phyloP scores from a whole-genome alignment of 2,797 vertebrate species.

The Semaprochilodus insignis region DNA sequence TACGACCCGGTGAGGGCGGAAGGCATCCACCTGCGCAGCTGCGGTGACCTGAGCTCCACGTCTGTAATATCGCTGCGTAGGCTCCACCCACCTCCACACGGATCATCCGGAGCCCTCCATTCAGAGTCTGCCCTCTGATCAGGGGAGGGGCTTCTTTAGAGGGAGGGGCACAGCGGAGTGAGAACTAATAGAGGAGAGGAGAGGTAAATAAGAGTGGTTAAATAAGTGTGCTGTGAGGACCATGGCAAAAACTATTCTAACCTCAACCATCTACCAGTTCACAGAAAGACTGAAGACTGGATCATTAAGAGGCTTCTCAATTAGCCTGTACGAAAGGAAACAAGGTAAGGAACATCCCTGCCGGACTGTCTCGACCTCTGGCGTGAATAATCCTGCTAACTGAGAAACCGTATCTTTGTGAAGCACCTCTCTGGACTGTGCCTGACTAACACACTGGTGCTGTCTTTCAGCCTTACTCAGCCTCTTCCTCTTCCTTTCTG shows the following conservation, averaged over 20 bases:
- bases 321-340: background rate
- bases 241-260: background rate
- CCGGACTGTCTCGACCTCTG: background rate
- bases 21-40: slow-evolving; percentile 93
- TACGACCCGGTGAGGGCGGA: slow-evolving; percentile 69
- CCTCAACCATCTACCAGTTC: slow-evolving; percentile 4
- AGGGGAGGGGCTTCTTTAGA: background rate
- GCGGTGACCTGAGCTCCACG: slow-evolving; percentile 91
- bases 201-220: slow-evolving; percentile 5
- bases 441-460: slow-evolving; percentile 39
- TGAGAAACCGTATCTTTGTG: background rate
- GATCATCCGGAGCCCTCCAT: slow-evolving; percentile 85
- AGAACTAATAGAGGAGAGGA: slow-evolving; percentile 10
- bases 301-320: background rate
- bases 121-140: slow-evolving; percentile 87
- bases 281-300: slow-evolving; percentile 5
- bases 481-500: background rate
- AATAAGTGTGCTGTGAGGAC: background rate
- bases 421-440: slow-evolving; percentile 22
- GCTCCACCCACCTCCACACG: slow-evolving; percentile 79
- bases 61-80: slow-evolving; percentile 84
- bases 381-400: background rate
- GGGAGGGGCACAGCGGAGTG: background rate
- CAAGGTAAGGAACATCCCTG: background rate
- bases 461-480: slow-evolving; percentile 27